Percentiles rank a stretch among this genome's conserved stretches.
phyloP scores from a whole-genome alignment of 2,113 vertebrate species.

The Fregetta grallaria region DNA sequence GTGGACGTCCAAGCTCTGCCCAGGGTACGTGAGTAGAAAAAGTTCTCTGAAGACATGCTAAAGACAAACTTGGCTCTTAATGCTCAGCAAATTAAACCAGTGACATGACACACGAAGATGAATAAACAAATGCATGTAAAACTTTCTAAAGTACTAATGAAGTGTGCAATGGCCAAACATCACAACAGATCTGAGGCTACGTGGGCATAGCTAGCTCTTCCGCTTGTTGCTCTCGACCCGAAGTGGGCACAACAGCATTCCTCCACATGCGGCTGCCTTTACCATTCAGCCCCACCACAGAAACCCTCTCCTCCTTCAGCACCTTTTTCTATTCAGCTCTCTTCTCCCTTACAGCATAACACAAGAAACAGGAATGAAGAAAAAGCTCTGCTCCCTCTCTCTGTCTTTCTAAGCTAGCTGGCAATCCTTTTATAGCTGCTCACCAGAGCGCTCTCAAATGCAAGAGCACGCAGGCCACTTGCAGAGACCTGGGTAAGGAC shows the following conservation, averaged over 20 bases:
- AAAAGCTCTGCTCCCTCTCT: neutral
- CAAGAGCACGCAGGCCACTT: neutral
- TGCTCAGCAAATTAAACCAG: slow-evolving; percentile 51
- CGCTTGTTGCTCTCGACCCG: fast-evolving
- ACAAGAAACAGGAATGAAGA: neutral
- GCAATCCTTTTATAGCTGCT: neutral
- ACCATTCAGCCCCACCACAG: fast-evolving
- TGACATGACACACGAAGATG: neutral
- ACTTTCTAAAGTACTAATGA: neutral
- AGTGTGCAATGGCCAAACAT: neutral
- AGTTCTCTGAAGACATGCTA: slow-evolving; percentile 15
- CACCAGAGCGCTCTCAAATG: neutral
- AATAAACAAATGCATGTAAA: neutral
- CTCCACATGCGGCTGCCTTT: fast-evolving
- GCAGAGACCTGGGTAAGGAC: neutral
- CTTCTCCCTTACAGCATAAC: neutral
- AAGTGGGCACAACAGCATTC: neutral
- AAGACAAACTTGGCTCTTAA: slow-evolving; percentile 42
- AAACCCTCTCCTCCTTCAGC: neutral
- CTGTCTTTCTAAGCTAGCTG: neutral
- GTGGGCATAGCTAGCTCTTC: neutral
- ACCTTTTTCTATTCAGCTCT: neutral
- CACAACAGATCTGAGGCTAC: neutral
- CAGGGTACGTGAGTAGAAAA: neutral
- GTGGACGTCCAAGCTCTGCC: neutral